These are phyloP conservation scores for Lampris megalopsis DNA, from an alignment of 2,113 vertebrate species.

Conservation along the genomic window DNA sequence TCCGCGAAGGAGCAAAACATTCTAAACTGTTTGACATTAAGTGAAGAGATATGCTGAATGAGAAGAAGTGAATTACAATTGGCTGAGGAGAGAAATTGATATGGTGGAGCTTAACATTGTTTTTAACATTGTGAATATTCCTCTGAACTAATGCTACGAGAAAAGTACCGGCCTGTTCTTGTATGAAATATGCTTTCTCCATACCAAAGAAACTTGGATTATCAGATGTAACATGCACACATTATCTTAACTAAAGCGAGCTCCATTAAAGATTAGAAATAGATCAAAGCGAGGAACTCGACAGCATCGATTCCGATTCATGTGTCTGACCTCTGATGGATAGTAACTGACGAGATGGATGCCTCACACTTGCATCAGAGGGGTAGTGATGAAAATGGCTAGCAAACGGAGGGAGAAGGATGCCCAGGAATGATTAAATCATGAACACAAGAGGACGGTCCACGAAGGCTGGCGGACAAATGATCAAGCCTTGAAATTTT, in stretches of 20 bases:
- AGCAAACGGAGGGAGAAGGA: constrained; percentile 57
- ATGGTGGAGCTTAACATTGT: neutral
- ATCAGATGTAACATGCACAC: constrained; percentile 59
- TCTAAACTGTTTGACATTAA: no score
- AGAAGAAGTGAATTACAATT: neutral
- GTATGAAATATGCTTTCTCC: constrained; percentile 1
- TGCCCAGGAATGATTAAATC: constrained; percentile 49
- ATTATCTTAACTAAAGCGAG: constrained; percentile 65
- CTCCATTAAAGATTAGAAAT: constrained; percentile 65
- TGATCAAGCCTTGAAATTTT: constrained; percentile 48
- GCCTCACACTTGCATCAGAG: constrained; percentile 65
- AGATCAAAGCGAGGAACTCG: constrained; percentile 68
- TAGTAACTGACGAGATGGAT: constrained; percentile 63
- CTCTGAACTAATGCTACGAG: constrained; percentile 37
- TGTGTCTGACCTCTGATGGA: constrained; percentile 54
- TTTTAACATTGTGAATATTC: constrained; percentile 15
- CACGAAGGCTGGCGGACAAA: constrained; percentile 20
- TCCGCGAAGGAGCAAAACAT: no score
- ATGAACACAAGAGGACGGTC: constrained; percentile 50
- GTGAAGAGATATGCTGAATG: neutral
- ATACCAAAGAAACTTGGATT: constrained; percentile 37
- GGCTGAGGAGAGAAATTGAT: neutral
- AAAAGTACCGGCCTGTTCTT: neutral
- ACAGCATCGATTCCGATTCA: constrained; percentile 61
- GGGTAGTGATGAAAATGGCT: constrained; percentile 72